A percentile compares a stretch with the other conserved stretches of the same genome.
Conservation (phyloP, 2,888 invertebrate genomes). For the Onthophagus sagittarius region DNA sequence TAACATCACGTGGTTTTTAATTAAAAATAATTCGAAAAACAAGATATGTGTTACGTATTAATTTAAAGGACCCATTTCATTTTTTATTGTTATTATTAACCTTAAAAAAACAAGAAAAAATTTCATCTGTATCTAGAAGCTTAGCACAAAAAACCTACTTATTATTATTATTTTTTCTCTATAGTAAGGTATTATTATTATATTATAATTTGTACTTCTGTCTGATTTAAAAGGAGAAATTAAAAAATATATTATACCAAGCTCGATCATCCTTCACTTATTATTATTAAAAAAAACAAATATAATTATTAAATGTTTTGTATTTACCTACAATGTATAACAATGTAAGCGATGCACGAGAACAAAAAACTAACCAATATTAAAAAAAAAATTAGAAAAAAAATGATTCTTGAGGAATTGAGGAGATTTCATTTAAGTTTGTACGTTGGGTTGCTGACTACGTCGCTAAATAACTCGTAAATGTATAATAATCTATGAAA, state of each 20-base stretch:
- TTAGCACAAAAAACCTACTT: not conserved
- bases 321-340: not conserved
- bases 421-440: not conserved
- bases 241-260: not conserved
- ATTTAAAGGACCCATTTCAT: not conserved
- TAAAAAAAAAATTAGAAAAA: not conserved
- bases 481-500: not conserved
- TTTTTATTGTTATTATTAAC: not conserved
- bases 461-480: not conserved
- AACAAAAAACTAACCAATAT: not conserved
- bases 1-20: too few relatives aligned
- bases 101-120: not conserved
- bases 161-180: not conserved
- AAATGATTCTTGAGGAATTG: not conserved
- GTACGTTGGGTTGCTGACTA: not conserved
- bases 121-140: not conserved
- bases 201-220: not conserved
- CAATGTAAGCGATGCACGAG: not conserved
- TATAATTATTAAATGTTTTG: not conserved
- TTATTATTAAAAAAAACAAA: not conserved
- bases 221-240: not conserved
- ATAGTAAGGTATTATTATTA: not conserved
- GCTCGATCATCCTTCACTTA: not conserved
- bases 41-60: not conserved
- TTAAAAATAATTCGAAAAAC: not conserved